Base-by-base conservation (phyloP, 2,888 invertebrate species). In the Pycnomerus fuliginosus region DNA sequence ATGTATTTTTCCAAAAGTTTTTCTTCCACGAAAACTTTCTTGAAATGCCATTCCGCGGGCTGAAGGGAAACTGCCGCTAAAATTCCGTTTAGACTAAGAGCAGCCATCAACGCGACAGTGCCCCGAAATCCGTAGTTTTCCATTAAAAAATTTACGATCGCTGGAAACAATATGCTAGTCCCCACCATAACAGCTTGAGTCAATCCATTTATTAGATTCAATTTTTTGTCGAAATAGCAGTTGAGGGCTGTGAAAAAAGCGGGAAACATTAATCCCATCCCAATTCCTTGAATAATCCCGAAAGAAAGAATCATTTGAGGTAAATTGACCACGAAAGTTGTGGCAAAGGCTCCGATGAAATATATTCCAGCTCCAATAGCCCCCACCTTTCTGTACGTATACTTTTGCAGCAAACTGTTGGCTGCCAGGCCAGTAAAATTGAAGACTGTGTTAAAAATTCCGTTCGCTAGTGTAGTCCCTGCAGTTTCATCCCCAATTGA, bases 201-300 rank as follows among this genome's bases (percentile, higher is more conserved):
- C 7, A 83, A 76, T 41, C 85, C 83, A 84, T 87, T 87, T 75
- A 87, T 83, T 36, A 84, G 76, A 0, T 83, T 82, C 3, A 86
- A 75, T 59, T 78, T 83, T 57, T 80, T 79, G 0, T 82, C 79
- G 58, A 88, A 88, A 59, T 86, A 88, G 48, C 81, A 79, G 58
- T 88, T 87, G 57, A 89, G 85, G 3, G 83, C 82, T 1, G 86
- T 84, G 53, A 83, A 85, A 29, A 82, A 78, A 2, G 87, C 79
- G 22, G 87, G 86, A 47, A 87, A 75, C 74, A 87, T 82, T 0
- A 87, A 72, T 0, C 88, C 88, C 37, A 85, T 80, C 3, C 85
- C 87, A 8, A 83, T 71, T 11, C 87, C 88, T 38, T 81, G 79
- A 13, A 85, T 64, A 13, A 85, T 68, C 48, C 84, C 82, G 63